Percentiles rank a stretch among this genome's conserved stretches.
phyloP scores from a whole-genome alignment of 2,797 vertebrate species.

The Staurois parvus region DNA sequence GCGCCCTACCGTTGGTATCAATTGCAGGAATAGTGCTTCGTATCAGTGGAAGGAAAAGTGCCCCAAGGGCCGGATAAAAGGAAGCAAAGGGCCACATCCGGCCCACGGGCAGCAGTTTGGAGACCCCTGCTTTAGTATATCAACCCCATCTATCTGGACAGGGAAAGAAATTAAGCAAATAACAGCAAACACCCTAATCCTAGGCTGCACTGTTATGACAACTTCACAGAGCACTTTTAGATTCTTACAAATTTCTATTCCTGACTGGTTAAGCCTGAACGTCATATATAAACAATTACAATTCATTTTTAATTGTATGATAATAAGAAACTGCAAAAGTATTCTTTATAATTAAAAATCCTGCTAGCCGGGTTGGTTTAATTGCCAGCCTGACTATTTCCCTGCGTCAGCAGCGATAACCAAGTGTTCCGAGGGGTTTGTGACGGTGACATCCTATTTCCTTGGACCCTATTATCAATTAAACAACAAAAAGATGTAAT shows the following conservation, averaged over 20 bases:
- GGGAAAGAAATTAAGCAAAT: too few species aligned
- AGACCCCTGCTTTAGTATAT: too few species aligned
- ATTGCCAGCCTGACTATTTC: constrained; percentile 13
- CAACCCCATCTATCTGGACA: too few species aligned
- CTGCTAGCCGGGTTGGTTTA: neutral
- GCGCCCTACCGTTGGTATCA: too few species aligned
- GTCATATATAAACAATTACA: neutral
- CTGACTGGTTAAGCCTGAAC: neutral
- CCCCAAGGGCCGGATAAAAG: too few species aligned
- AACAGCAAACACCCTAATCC: too few species aligned
- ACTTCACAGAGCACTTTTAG: too few species aligned
- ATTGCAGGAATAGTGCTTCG: too few species aligned
- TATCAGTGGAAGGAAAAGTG: too few species aligned
- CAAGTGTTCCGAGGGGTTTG: neutral
- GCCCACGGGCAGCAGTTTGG: too few species aligned
- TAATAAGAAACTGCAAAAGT: neutral
- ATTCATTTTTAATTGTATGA: neutral
- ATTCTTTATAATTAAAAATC: neutral
- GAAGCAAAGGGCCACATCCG: too few species aligned
- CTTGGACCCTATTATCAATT: constrained; percentile 48
- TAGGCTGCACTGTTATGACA: too few species aligned
- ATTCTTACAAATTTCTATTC: neutral
- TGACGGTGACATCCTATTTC: constrained; percentile 5
- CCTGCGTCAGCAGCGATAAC: constrained; percentile 26
- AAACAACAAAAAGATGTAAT: constrained; percentile 61